Percentiles rank a stretch among this genome's conserved stretches.
Evolutionary conservation across 2,888 invertebrate species (phyloP).

Genomic region (Cantharis rufa): DNA sequence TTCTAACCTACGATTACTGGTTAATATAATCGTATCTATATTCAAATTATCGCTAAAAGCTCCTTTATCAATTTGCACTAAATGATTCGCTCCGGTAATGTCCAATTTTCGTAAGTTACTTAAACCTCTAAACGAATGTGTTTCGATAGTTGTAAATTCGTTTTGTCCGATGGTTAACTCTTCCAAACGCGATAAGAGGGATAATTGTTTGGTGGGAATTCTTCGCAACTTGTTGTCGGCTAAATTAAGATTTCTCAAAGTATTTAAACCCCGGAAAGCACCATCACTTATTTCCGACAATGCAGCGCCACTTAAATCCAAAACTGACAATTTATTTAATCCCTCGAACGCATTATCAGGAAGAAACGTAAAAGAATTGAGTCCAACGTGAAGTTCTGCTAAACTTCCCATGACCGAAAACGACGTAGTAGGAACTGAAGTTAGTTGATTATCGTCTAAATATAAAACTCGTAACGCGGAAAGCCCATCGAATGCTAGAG

Average conservation of each 20-base stretch:
- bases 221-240: constrained; percentile 77
- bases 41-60: constrained; percentile 82
- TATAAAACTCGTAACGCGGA: constrained; percentile 77
- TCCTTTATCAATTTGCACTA: constrained; percentile 75
- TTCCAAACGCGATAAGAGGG: constrained; percentile 73
- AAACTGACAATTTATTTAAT: constrained; percentile 71
- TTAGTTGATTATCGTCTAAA: constrained; percentile 82
- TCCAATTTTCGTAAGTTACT: constrained; percentile 77
- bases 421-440: constrained; percentile 74
- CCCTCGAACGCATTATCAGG: constrained; percentile 80
- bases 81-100: constrained; percentile 75
- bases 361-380: constrained; percentile 78
- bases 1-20: constrained; percentile 76
- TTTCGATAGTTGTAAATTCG: constrained; percentile 71
- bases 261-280: constrained; percentile 76
- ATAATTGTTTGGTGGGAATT: constrained; percentile 77
- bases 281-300: constrained; percentile 76
- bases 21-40: constrained; percentile 74
- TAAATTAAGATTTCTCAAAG: constrained; percentile 76
- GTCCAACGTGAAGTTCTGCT: constrained; percentile 82
- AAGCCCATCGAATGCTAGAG: constrained; percentile 76
- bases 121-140: constrained; percentile 77
- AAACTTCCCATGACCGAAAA: constrained; percentile 75
- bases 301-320: constrained; percentile 82
- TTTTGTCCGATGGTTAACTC: constrained; percentile 84